Base-by-base conservation (phyloP, 2,113 vertebrate genomes). In the Mesitornis unicolor region DNA sequence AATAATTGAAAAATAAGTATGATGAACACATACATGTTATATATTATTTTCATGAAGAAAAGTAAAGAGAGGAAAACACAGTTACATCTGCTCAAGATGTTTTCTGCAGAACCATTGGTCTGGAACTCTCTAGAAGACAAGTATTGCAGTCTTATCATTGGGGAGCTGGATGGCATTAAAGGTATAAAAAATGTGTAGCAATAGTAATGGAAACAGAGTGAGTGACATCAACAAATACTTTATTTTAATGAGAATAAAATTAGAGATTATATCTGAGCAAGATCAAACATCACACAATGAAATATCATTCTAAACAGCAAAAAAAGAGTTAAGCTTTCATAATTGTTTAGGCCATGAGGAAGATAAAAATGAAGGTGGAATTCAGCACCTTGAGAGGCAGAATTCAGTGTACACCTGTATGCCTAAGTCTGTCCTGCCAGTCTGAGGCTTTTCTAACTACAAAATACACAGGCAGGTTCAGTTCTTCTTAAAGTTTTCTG, bases 121-220 rank as follows among this genome's bases (percentile, higher is more conserved):
- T 85, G 71, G 53, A 93, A 59, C 67, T 80, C 76, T 90, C 78
- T 83, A 70, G 48, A 31, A 94, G 86, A 91, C 87, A 96, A 85
- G 31, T 74, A n/a, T n/a, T 95, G 40, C 25, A 54, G 70, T 63
- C 69, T 91, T 94, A 38, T 48, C 71, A 21, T 35, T 88, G 54
- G 63, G 84, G 61, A 86, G 42, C 28, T 78, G 63, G 28, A 74
- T 75, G 84, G 31, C 60, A 88, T 83, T 57, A 63, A 56, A 56
- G 78, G 50, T 88, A 77, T 75, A 56, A 93, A 69, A 82, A 76
- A 61, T 63, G 47, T n/a, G 28, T 83, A 81, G 79, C 31, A 87
- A 88, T 84, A 90, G 48, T 60, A 65, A 22, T 59, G 65, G 51
- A 87, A 91, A 33, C 17, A 50, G 24, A 88, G 29, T 50, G 19